Evolutionary conservation across 2,113 vertebrate genomes (phyloP), one percentile per base, ranked within the genome.

Genomic region (Xiphias gladius): DNA sequence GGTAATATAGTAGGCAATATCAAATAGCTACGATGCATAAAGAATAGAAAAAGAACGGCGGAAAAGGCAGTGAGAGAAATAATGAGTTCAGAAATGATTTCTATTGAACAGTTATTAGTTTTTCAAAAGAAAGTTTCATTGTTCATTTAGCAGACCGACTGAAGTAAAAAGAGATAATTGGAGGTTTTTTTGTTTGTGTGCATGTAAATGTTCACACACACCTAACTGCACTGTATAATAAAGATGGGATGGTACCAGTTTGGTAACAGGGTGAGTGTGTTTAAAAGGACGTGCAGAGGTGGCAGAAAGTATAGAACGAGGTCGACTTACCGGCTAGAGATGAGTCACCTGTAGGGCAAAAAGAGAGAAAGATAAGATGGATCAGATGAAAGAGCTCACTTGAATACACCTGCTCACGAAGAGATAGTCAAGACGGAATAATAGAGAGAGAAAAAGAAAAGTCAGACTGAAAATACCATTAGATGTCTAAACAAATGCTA

Each of bases 271-370:
- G 11, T 7, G 24, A 66, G 13, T 1, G 32, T 17, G 37, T 28
- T 22, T 12, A n/a, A 48, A 59, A 50, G 5, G 61, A 32, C 3
- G n/a, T 11, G 54, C 16, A 72, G 35, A 26, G 20, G 17, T 37
- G 46, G 22, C 16, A 37, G 2, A 63, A 76, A 52, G 32, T 50
- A 73, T 7, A 65, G 37, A 82, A 41, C 37, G 4, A 76, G 43
- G 58, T 4, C 7, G 26, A 94, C 95, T 95, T 91, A 96, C 95
- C 95, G 32, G 79, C 87, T 90, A 90, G 93, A 69, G 95, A 94
- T 88, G 94, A 93, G 82, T 96, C 95, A 91, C 95, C 95, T 96
- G 81, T 5, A 73, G 28, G 63, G 72, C 57, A 35, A 69, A 74
- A 24, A 82, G 54, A 79, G 22, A 81, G 22, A 66, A 17, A 46